Percentiles rank a stretch among this genome's conserved stretches.
phyloP scores from a whole-genome alignment of 2,113 vertebrate genomes.

The Porphyrio hochstetteri region DNA sequence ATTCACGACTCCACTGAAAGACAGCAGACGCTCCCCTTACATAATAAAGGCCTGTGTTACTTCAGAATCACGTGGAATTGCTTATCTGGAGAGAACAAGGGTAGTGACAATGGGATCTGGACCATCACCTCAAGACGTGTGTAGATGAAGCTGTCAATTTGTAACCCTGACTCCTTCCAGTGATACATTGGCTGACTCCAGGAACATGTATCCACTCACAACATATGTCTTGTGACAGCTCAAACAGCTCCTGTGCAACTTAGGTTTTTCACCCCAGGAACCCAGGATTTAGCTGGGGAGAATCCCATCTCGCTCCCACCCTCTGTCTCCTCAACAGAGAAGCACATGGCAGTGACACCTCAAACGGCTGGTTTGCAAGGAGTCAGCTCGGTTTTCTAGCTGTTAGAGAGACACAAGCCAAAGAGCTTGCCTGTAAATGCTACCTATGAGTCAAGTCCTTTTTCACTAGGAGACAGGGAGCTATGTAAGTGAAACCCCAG shows the following conservation, averaged over 20 bases:
- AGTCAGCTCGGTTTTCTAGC: not conserved
- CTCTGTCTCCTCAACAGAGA: not conserved
- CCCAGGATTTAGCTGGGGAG: not conserved
- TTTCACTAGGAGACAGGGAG: not conserved
- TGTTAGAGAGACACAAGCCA: not conserved
- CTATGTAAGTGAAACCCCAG: not conserved
- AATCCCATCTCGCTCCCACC: not conserved
- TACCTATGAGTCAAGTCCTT: not conserved
- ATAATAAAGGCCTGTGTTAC: not conserved
- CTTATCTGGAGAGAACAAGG: not conserved
- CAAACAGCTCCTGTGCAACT: not conserved
- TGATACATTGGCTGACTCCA: not conserved
- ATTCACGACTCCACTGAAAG: not conserved
- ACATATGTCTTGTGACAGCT: not conserved
- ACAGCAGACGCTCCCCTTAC: not conserved
- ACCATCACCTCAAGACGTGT: not conserved
- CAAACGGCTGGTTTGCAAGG: not conserved
- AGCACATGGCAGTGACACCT: fast-evolving
- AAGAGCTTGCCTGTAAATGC: not conserved
- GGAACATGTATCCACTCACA: not conserved
- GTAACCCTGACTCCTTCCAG: not conserved
- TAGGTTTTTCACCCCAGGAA: not conserved
- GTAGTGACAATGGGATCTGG: fast-evolving
- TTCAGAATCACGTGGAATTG: not conserved
- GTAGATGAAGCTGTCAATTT: not conserved